phyloP scores from a whole-genome alignment of 2,113 vertebrate genomes.

The Eonycteris spelaea region DNA sequence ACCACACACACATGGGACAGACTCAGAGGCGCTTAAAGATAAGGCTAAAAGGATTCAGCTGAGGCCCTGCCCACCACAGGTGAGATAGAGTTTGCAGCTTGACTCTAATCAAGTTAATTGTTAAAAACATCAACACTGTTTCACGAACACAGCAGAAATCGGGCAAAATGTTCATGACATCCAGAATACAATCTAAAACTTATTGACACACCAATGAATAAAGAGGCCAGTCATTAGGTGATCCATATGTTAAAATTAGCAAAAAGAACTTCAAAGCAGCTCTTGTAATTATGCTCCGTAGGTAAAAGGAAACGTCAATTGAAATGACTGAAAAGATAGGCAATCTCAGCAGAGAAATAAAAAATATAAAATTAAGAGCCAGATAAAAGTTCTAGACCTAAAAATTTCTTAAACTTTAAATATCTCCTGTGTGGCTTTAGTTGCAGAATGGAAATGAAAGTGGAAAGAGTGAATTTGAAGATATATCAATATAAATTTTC shows the following conservation, averaged over 20 bases:
- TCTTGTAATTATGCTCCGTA: no score
- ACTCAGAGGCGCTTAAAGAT: no score
- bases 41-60: no score
- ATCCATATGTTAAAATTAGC: neutral
- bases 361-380: neutral
- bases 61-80: no score
- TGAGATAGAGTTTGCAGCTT: no score
- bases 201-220: neutral
- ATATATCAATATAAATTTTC: neutral
- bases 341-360: neutral
- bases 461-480: neutral
- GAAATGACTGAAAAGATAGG: neutral
- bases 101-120: neutral
- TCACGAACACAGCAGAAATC: neutral
- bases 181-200: neutral
- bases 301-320: neutral
- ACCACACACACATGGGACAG: no score
- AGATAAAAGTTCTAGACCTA: neutral
- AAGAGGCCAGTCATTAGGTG: neutral
- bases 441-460: neutral
- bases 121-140: neutral
- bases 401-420: conserved; percentile 2
- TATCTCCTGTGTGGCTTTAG: no score
- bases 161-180: neutral
- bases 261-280: no score